Conservation (phyloP, 2,888 invertebrate species). For the Microplitis deprimator region DNA sequence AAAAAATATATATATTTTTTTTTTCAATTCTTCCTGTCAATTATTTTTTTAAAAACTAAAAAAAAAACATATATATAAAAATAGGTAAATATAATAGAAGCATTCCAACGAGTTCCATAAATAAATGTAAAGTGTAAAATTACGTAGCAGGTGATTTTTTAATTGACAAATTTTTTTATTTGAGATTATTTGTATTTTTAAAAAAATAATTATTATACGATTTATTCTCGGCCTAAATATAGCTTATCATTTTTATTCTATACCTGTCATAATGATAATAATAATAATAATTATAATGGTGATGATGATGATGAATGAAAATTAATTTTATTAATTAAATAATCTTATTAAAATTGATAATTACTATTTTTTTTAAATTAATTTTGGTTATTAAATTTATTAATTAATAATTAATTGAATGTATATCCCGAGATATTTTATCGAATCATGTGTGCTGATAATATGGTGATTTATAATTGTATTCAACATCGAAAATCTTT, state of each 20-base stretch:
- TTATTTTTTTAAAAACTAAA: not conserved
- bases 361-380: not conserved
- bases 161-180: not conserved
- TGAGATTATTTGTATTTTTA: not conserved
- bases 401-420: not conserved
- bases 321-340: not conserved
- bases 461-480: not conserved
- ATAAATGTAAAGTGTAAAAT: not conserved
- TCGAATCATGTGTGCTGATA: constrained; percentile 10
- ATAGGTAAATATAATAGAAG: not conserved
- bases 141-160: not conserved
- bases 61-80: not conserved
- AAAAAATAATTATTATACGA: not conserved
- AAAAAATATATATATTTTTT: not conserved
- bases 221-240: constrained; percentile 21
- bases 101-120: not conserved
- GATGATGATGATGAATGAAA: not conserved
- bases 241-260: constrained; percentile 1
- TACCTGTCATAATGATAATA: constrained; percentile 1
- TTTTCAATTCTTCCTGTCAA: not conserved
- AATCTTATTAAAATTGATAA: not conserved
- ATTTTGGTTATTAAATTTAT: not conserved
- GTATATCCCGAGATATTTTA: constrained; percentile 1
- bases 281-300: not conserved
- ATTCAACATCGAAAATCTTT: constrained; percentile 24